Evolutionary conservation across 2,888 invertebrate species (phyloP).

Genomic region (Drosophila picticornis): DNA sequence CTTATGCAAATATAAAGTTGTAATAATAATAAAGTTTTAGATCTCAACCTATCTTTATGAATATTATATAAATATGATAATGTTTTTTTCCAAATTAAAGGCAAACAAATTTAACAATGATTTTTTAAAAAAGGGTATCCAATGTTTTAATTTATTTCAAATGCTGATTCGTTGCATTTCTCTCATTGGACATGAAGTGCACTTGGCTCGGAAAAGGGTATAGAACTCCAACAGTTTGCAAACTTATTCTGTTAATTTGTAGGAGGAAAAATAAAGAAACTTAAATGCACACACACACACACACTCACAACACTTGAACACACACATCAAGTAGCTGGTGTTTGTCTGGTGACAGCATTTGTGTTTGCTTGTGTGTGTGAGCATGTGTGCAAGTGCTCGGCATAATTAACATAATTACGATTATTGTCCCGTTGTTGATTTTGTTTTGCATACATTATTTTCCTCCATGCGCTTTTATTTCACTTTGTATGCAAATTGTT

Average conservation of each 20-base stretch:
- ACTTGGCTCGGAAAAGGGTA: slow-evolving; percentile 8
- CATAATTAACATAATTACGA: slow-evolving; percentile 79
- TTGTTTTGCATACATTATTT: slow-evolving; percentile 70
- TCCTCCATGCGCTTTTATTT: slow-evolving; percentile 56
- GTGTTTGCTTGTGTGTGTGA: slow-evolving; percentile 15
- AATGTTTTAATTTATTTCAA: background rate
- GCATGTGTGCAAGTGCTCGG: slow-evolving; percentile 38
- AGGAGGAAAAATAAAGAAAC: slow-evolving; percentile 40
- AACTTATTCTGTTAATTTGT: slow-evolving; percentile 71
- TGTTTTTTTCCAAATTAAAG: background rate
- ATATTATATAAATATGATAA: too few species aligned
- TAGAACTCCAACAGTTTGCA: slow-evolving; percentile 38
- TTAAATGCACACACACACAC: slow-evolving; percentile 20
- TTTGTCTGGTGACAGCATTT: slow-evolving; percentile 37
- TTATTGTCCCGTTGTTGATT: slow-evolving; percentile 77
- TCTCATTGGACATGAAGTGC: slow-evolving; percentile 27
- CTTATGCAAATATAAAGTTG: background rate
- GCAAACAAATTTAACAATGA: background rate
- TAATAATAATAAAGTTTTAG: background rate
- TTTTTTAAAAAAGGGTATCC: slow-evolving; percentile 14
- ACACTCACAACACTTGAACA: slow-evolving; percentile 4
- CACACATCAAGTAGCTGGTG: slow-evolving; percentile 27
- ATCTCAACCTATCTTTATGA: background rate
- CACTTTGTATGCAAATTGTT: slow-evolving; percentile 70
- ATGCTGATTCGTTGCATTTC: slow-evolving; percentile 9